Conservation (phyloP, 2,888 invertebrate species). For the Tuta absoluta region DNA sequence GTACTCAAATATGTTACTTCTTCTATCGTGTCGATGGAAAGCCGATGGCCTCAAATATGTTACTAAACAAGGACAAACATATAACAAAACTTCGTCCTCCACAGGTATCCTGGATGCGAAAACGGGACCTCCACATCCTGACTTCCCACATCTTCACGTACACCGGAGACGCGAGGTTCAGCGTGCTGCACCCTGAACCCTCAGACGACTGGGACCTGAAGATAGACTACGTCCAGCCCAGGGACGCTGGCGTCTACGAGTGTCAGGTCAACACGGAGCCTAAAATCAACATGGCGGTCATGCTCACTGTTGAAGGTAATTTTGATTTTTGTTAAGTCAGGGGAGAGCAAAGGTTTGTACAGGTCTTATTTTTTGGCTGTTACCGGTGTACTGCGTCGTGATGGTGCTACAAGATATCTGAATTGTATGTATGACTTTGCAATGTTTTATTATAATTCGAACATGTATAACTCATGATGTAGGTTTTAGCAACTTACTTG, state of each 20-base stretch:
- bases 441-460: no score
- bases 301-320: slow-evolving; percentile 90
- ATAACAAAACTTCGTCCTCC: slow-evolving; percentile 31
- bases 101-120: slow-evolving; percentile 92
- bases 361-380: no score
- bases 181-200: slow-evolving; percentile 90
- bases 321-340: neutral
- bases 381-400: no score
- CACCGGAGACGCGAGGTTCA: slow-evolving; percentile 93
- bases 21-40: no score
- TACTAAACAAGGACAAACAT: no score
- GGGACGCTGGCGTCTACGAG: slow-evolving; percentile 93
- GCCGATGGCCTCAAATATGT: no score
- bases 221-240: slow-evolving; percentile 90
- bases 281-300: slow-evolving; percentile 92
- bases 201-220: slow-evolving; percentile 93
- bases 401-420: no score
- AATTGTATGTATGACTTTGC: no score
- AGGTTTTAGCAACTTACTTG: no score
- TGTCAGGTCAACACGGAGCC: slow-evolving; percentile 95
- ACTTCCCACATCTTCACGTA: slow-evolving; percentile 91
- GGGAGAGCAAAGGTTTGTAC: no score
- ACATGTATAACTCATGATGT: no score
- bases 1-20: no score
- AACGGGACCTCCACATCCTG: slow-evolving; percentile 91